phyloP scores from a whole-genome alignment of 2,797 vertebrate genomes.

The Heliangelus exortis region DNA sequence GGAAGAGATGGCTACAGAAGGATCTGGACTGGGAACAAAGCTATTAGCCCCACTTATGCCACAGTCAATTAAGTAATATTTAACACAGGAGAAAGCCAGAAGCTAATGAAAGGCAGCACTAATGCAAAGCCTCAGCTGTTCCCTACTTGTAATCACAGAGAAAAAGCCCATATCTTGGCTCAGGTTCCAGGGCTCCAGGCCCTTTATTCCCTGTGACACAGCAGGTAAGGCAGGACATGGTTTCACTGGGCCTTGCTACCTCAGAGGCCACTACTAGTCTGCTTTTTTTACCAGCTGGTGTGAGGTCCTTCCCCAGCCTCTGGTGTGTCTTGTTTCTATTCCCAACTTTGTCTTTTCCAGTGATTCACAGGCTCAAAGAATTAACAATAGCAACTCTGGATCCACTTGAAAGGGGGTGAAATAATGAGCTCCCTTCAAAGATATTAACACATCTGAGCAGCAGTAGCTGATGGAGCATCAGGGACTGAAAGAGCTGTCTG shows the following conservation, averaged over 20 bases:
- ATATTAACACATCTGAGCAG: not conserved
- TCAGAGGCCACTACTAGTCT: not conserved
- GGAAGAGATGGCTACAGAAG: not conserved
- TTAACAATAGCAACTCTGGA: constrained; percentile 54
- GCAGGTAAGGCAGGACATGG: not conserved
- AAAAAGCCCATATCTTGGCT: not conserved
- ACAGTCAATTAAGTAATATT: constrained; percentile 53
- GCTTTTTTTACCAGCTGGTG: not conserved
- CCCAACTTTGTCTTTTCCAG: not conserved
- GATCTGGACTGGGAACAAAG: not conserved
- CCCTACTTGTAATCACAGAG: not conserved
- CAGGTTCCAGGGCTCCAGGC: rapidly evolving
- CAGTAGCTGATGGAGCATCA: not conserved
- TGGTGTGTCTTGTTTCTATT: constrained; percentile 15
- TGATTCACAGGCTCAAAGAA: not conserved
- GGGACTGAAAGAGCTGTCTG: not conserved
- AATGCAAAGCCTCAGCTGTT: constrained; percentile 39
- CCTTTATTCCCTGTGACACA: not conserved
- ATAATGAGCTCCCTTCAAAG: constrained; percentile 63
- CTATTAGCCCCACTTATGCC: not conserved
- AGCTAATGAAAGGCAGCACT: constrained; percentile 44
- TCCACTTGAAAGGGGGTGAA: constrained; percentile 48
- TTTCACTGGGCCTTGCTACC: not conserved
- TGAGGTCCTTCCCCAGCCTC: not conserved
- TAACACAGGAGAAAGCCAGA: constrained; percentile 46